Conservation (phyloP, 2,113 vertebrate genomes). For the Pollachius pollachius region DNA sequence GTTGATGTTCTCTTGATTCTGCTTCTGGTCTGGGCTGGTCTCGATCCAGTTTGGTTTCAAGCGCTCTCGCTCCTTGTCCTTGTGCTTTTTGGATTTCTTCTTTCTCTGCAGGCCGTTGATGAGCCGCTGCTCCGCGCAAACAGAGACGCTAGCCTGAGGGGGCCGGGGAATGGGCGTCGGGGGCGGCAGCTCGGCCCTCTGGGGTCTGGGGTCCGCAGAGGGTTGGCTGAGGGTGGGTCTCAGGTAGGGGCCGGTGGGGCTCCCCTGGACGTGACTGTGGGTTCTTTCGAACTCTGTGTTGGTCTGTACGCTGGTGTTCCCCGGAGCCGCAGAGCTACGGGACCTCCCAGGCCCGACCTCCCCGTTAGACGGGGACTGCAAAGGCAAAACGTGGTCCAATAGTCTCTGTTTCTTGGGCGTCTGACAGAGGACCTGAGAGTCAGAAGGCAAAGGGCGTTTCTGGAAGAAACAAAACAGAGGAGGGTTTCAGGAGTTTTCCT, state of each 20-base stretch:
- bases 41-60: conserved; percentile 75
- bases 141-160: conserved; percentile 42
- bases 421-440: conserved; percentile 44
- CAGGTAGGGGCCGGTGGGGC: conserved; percentile 57
- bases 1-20: conserved; percentile 66
- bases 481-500: neutral
- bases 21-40: conserved; percentile 64
- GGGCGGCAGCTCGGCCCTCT: conserved; percentile 44
- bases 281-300: conserved; percentile 63
- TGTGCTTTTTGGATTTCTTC: conserved; percentile 78
- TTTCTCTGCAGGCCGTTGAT: conserved; percentile 67
- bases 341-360: neutral
- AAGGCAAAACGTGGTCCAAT: conserved; percentile 59
- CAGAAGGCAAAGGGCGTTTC: conserved; percentile 74
- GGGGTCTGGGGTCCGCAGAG: conserved; percentile 41
- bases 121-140: conserved; percentile 58
- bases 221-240: conserved; percentile 57
- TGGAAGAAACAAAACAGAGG: conserved; percentile 20
- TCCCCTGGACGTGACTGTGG: conserved; percentile 53
- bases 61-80: conserved; percentile 70
- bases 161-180: conserved; percentile 44
- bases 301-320: conserved; percentile 44
- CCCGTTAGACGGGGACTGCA: conserved; percentile 50
- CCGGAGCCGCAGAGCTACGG: conserved; percentile 41
- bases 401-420: conserved; percentile 74